These are phyloP conservation scores for Xyrichtys novacula DNA, from an alignment of 2,797 vertebrate species.

Conservation along the genomic window DNA sequence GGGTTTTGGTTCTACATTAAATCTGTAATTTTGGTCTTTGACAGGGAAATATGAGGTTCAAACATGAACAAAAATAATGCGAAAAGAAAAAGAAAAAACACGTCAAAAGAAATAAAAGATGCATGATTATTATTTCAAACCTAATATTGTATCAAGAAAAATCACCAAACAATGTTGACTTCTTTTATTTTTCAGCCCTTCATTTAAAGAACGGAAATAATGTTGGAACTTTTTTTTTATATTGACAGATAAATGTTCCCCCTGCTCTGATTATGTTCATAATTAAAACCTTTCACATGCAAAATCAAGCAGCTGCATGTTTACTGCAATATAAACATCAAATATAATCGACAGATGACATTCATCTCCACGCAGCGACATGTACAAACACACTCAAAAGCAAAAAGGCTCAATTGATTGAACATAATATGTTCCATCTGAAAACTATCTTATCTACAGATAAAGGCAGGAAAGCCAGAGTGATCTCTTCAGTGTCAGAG, in stretches of 20 bases:
- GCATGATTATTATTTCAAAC: no score
- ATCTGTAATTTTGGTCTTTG: background rate
- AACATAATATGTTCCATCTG: slow-evolving; percentile 90
- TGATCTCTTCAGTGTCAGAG: slow-evolving; percentile 65
- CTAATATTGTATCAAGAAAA: no score
- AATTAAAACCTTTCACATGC: background rate
- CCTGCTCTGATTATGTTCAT: no score
- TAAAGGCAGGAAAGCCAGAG: slow-evolving; percentile 82
- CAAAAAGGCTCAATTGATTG: slow-evolving; percentile 83
- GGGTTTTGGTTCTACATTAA: background rate
- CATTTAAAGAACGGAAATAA: background rate
- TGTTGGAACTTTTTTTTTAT: background rate
- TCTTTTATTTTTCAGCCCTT: background rate
- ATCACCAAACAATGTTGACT: background rate
- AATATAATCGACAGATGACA: slow-evolving; percentile 49
- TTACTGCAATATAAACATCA: slow-evolving; percentile 25
- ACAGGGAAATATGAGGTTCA: no score
- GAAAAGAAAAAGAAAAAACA: no score
- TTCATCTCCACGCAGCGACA: slow-evolving; percentile 53
- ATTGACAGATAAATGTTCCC: no score
- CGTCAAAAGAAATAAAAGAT: no score
- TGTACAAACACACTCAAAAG: slow-evolving; percentile 46
- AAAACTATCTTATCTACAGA: slow-evolving; percentile 89
- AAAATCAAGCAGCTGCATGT: slow-evolving; percentile 16
- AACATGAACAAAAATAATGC: no score